These are phyloP conservation scores for Aegotheles bennettii DNA, from an alignment of 2,113 vertebrate species.

Conservation along the genomic window DNA sequence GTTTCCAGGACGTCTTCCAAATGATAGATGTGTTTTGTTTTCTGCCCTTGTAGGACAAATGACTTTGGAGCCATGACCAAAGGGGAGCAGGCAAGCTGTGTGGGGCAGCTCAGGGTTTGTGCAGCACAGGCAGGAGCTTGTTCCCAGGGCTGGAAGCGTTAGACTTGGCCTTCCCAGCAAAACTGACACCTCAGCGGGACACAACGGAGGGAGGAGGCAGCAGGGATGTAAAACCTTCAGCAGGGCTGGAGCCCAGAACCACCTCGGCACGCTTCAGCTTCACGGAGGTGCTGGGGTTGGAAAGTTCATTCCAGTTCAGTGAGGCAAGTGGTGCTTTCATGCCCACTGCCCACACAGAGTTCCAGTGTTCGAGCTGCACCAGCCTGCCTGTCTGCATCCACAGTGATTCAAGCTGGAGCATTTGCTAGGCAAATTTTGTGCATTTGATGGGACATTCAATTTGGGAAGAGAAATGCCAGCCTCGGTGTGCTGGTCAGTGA, in stretches of 20 bases:
- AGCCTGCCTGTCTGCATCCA: not conserved
- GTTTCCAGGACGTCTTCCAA: not conserved
- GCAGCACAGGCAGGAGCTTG: not conserved
- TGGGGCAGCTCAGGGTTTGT: not conserved
- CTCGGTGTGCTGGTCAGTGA: rapidly evolving
- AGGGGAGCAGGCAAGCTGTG: not conserved
- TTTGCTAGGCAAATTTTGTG: not conserved
- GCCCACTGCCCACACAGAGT: not conserved
- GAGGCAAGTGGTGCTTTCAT: not conserved
- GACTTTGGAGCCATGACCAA: not conserved
- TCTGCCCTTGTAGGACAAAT: slow-evolving; percentile 14
- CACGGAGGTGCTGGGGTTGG: not conserved
- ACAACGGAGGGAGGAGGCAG: not conserved
- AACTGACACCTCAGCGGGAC: not conserved
- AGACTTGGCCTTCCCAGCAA: not conserved
- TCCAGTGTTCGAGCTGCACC: not conserved
- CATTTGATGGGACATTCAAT: not conserved
- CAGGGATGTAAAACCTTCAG: not conserved
- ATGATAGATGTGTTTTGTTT: slow-evolving; percentile 29
- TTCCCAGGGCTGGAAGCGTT: not conserved
- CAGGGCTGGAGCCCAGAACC: not conserved
- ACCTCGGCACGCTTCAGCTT: not conserved
- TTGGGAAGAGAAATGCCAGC: not conserved
- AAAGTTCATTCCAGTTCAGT: slow-evolving; percentile 3
- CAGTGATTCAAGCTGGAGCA: not conserved